Evolutionary conservation across 2,113 vertebrate species (phyloP).

Genomic region (Cynoglossus semilaevis): DNA sequence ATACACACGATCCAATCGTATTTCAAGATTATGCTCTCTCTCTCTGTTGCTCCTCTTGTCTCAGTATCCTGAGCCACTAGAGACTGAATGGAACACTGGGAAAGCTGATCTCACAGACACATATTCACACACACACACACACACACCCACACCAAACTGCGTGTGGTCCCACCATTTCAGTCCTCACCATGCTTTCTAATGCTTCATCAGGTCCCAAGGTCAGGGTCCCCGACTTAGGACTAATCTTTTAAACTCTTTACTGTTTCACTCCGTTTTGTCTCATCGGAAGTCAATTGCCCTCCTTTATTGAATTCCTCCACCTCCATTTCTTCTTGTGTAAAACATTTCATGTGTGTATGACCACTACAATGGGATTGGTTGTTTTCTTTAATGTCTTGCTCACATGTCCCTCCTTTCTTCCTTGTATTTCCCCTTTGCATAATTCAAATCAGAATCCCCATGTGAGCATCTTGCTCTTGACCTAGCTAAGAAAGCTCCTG

Average conservation of each 20-base stretch:
- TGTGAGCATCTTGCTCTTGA: slow-evolving; percentile 71
- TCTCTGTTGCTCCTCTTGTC: slow-evolving; percentile 62
- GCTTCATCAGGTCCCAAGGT: slow-evolving; percentile 59
- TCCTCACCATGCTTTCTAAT: slow-evolving; percentile 50
- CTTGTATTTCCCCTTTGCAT: slow-evolving; percentile 49
- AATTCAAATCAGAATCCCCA: slow-evolving; percentile 72
- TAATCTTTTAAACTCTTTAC: slow-evolving; percentile 65
- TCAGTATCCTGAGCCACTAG: slow-evolving; percentile 63
- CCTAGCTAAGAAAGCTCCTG: slow-evolving; percentile 69
- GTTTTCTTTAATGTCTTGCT: slow-evolving; percentile 25
- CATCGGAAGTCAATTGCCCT: slow-evolving; percentile 42
- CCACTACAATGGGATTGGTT: slow-evolving; percentile 28
- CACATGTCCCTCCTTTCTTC: slow-evolving; percentile 25
- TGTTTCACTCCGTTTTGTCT: slow-evolving; percentile 41
- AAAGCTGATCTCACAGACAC: slow-evolving; percentile 68
- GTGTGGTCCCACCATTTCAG: slow-evolving; percentile 61
- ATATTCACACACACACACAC: slow-evolving; percentile 36
- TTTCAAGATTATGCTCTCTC: slow-evolving; percentile 68
- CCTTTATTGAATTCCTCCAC: slow-evolving; percentile 26
- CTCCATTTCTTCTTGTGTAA: slow-evolving; percentile 13
- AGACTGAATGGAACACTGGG: slow-evolving; percentile 64
- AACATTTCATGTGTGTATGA: slow-evolving; percentile 21
- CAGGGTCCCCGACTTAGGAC: slow-evolving; percentile 43
- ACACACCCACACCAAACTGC: slow-evolving; percentile 17
- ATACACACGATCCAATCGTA: slow-evolving; percentile 48